Percentiles rank a stretch among this genome's conserved stretches.
These are phyloP conservation scores for Neuroterus valhalla DNA, from an alignment of 1,140 invertebrate genomes.

Conservation along the genomic window DNA sequence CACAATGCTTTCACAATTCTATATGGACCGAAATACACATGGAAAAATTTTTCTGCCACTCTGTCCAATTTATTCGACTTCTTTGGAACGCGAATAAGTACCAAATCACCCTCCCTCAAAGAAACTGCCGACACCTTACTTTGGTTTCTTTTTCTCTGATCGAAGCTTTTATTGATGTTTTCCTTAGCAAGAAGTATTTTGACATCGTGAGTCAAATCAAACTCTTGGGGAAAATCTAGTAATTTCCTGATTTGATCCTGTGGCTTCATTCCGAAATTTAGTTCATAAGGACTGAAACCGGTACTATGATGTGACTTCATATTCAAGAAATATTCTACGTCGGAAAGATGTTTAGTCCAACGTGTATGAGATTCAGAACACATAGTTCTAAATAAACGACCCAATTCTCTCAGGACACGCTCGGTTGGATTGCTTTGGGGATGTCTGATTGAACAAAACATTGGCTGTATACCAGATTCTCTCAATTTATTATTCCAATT, in stretches of 20 bases:
- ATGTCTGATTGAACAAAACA: slow-evolving; percentile 30
- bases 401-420: slow-evolving; percentile 31
- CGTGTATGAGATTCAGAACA: not conserved
- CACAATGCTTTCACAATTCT: slow-evolving; percentile 2
- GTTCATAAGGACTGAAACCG: slow-evolving; percentile 14
- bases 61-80: not conserved
- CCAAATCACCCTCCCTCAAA: not conserved
- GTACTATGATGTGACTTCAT: not conserved
- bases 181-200: no score
- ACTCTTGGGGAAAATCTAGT: slow-evolving; percentile 11
- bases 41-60: slow-evolving; percentile 3
- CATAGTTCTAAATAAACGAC: not conserved
- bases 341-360: not conserved
- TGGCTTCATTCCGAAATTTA: no score
- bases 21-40: not conserved
- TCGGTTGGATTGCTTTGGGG: slow-evolving; percentile 16
- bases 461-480: not conserved
- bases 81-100: not conserved
- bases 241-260: not conserved
- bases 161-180: not conserved
- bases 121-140: no score
- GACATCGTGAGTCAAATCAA: no score
- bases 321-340: not conserved
- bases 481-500: slow-evolving; percentile 6
- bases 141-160: not conserved